Percentiles rank a stretch among this genome's conserved stretches.
These are phyloP conservation scores for Hylaea fasciaria DNA, from an alignment of 2,888 invertebrate genomes.

Conservation along the genomic window DNA sequence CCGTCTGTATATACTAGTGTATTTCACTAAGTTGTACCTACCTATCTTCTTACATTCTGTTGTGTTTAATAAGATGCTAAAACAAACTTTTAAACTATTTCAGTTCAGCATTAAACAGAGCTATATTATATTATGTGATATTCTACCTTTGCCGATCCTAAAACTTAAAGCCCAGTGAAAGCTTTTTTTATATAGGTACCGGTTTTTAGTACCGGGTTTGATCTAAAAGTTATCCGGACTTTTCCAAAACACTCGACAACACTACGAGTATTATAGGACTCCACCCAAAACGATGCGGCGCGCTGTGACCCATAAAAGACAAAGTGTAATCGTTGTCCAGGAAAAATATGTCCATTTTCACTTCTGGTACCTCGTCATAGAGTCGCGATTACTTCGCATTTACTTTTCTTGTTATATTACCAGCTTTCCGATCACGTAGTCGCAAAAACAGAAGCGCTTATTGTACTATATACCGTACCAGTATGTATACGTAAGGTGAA, in stretches of 20 bases:
- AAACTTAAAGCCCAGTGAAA: no score
- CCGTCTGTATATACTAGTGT: no score
- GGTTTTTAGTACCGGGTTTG: not conserved
- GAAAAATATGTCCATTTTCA: conserved; percentile 9
- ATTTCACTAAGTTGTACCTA: no score
- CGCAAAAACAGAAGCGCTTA: conserved; percentile 32
- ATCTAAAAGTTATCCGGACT: not conserved
- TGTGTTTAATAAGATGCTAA: no score
- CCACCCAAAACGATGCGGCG: conserved; percentile 25
- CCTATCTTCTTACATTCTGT: no score
- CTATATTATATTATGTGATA: no score
- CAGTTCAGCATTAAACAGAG: no score
- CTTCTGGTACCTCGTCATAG: conserved; percentile 3
- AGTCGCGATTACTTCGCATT: conserved; percentile 2
- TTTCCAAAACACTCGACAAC: conserved; percentile 12
- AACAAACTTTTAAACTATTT: no score
- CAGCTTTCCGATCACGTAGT: conserved; percentile 37
- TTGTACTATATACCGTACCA: not conserved
- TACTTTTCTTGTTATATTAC: not conserved
- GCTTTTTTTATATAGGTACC: not conserved
- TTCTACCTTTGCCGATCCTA: no score
- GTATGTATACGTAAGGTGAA: conserved; percentile 11
- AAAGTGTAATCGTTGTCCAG: conserved; percentile 5
- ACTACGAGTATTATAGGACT: no score
- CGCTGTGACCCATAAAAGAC: conserved; percentile 35